These are phyloP conservation scores for Tachycineta bicolor DNA, from an alignment of 2,113 vertebrate genomes.

Conservation along the genomic window DNA sequence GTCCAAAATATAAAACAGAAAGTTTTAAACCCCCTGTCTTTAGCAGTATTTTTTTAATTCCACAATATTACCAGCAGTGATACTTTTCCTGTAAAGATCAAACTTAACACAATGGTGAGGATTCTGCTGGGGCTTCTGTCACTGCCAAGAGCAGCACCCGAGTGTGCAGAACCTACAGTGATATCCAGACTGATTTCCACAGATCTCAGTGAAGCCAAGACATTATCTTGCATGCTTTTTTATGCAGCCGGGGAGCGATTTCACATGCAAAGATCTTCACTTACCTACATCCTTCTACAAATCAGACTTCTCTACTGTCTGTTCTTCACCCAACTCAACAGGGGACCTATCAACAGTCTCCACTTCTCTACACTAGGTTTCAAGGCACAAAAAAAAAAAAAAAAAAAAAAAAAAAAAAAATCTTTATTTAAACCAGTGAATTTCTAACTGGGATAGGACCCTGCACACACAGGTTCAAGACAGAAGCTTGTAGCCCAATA, in stretches of 20 bases:
- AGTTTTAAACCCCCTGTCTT: background rate
- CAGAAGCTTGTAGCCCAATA: background rate
- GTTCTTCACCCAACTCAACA: background rate
- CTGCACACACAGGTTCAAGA: background rate
- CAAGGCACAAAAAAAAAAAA: background rate
- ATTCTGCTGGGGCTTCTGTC: background rate
- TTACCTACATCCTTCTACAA: background rate
- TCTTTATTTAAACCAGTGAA: background rate
- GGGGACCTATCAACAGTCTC: background rate
- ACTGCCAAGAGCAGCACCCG: background rate
- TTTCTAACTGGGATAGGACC: background rate
- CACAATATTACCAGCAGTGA: background rate
- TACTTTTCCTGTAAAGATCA: background rate
- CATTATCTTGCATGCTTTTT: background rate
- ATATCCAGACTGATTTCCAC: background rate
- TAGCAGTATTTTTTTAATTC: conserved; percentile 7
- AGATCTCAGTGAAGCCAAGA: background rate
- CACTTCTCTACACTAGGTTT: background rate
- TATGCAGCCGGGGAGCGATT: background rate
- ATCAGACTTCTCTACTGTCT: background rate
- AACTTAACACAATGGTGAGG: background rate
- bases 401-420: background rate
- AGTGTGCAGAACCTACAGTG: background rate
- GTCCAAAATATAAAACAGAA: conserved; percentile 21
- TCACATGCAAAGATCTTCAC: background rate